Percentiles rank a stretch among this genome's conserved stretches.
Evolutionary conservation across 2,113 vertebrate genomes (phyloP).

Genomic region (Bubo blakistoni): DNA sequence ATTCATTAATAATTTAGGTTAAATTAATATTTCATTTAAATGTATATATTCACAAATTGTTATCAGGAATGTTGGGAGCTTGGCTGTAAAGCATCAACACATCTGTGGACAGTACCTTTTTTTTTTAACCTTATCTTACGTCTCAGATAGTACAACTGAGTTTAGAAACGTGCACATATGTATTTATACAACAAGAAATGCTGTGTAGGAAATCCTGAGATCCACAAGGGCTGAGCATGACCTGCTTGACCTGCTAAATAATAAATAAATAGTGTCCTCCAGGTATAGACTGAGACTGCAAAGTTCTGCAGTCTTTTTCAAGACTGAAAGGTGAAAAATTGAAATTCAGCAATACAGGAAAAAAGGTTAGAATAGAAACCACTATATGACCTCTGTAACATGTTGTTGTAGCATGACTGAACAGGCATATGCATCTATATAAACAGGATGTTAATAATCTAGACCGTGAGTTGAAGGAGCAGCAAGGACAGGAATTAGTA

Average conservation of each 20-base stretch:
- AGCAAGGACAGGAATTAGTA: neutral
- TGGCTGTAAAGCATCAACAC: neutral
- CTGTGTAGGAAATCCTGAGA: neutral
- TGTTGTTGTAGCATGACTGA: neutral
- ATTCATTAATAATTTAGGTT: neutral
- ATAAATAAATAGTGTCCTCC: neutral
- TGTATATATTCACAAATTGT: neutral
- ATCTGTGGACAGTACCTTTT: neutral
- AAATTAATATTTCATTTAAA: neutral
- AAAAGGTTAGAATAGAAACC: neutral
- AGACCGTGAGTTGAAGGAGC: neutral
- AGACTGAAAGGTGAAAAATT: neutral
- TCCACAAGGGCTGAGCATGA: neutral
- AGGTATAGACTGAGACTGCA: neutral
- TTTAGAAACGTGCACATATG: neutral
- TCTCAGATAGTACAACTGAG: neutral
- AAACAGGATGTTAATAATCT: neutral
- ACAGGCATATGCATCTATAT: neutral
- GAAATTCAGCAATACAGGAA: neutral
- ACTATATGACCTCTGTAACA: neutral
- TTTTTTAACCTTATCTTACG: neutral
- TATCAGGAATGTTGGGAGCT: neutral
- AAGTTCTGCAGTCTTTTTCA: neutral
- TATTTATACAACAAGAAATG: neutral
- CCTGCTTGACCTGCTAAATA: neutral